phyloP scores from a whole-genome alignment of 53 echinoderm and acorn worm species.

The Henricia sp. region DNA sequence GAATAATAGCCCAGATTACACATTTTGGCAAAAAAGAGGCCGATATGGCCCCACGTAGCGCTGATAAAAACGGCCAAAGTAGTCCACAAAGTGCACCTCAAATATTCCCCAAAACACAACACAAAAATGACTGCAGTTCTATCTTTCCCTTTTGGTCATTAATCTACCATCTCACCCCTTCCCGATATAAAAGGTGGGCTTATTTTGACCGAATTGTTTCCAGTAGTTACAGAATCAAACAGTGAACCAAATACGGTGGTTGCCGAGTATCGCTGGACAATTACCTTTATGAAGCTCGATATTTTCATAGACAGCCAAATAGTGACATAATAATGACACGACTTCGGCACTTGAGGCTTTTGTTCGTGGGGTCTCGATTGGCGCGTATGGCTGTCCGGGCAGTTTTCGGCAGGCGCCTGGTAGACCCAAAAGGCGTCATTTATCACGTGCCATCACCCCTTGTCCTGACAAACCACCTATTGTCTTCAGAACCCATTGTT shows the following conservation, averaged over 20 bases:
- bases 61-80: not conserved
- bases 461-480: constrained; percentile 18
- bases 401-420: not conserved
- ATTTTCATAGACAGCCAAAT: no score
- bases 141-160: not conserved
- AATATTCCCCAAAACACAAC: not conserved
- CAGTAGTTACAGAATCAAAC: not conserved
- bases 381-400: not conserved
- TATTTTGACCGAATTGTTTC: constrained; percentile 10
- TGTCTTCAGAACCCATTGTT: constrained; percentile 41
- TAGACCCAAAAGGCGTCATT: not conserved
- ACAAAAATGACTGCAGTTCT: not conserved
- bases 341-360: not conserved
- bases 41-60: constrained; percentile 24
- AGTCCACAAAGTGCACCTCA: not conserved
- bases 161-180: not conserved
- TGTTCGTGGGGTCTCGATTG: not conserved
- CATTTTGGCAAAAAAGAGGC: not conserved
- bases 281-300: not conserved
- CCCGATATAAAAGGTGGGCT: not conserved
- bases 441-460: constrained; percentile 23
- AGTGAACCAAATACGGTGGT: not conserved
- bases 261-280: not conserved
- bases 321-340: not conserved
- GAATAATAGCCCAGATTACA: not conserved